Conservation (phyloP, 2,797 vertebrate genomes). For the Xerus rutilus region DNA sequence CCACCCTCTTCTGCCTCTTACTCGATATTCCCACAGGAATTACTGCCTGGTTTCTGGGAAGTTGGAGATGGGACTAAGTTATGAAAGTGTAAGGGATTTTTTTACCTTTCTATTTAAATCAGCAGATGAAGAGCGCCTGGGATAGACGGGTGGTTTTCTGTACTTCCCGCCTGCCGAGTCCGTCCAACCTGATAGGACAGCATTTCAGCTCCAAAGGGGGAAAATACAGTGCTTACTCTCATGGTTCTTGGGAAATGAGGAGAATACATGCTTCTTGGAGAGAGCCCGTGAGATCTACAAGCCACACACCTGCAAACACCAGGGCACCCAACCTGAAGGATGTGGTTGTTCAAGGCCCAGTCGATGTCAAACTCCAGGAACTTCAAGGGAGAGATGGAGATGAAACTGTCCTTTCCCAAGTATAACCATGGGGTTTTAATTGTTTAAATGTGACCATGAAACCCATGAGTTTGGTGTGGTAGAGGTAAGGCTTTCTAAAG, state of each 20-base stretch:
- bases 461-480: not conserved
- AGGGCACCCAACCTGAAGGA: not conserved
- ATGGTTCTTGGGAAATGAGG: conserved; percentile 49
- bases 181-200: conserved; percentile 48
- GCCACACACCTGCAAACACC: not conserved
- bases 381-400: not conserved
- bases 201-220: conserved; percentile 11
- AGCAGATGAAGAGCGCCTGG: conserved; percentile 51
- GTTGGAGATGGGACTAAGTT: conserved; percentile 51
- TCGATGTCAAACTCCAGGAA: not conserved
- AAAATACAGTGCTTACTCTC: not conserved
- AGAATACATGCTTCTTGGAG: conserved; percentile 51
- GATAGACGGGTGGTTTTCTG: conserved; percentile 58
- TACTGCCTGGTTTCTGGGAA: conserved; percentile 68
- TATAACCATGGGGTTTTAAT: conserved; percentile 39
- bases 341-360: not conserved
- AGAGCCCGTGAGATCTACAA: conserved; percentile 19
- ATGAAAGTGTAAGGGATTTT: conserved; percentile 62
- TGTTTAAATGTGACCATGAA: not conserved
- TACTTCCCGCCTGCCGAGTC: conserved; percentile 56
- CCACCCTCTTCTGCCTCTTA: not conserved
- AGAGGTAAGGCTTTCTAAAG: not conserved
- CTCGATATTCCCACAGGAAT: conserved; percentile 47
- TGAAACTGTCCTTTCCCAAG: not conserved
- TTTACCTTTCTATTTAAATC: conserved; percentile 61